Base-by-base conservation (phyloP, 2,888 invertebrate genomes). In the Diplolepis rosae region DNA sequence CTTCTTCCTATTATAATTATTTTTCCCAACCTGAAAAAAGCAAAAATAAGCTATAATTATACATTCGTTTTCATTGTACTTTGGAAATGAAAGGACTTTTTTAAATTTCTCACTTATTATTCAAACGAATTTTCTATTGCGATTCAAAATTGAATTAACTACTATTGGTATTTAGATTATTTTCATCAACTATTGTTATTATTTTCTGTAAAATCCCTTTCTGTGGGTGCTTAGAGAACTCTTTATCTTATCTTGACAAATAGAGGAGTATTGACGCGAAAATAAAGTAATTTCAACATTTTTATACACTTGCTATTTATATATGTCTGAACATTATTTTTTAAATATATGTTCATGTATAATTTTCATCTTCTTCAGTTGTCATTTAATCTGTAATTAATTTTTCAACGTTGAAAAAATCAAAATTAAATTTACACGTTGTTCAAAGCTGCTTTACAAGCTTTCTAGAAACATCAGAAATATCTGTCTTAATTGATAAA, bases 241-340 rank as follows among this genome's bases (percentile, higher is more conserved):
- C 9, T 7, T 61, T 61, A 61, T 61, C 61, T 61, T 42, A 61
- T 61, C 61, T 61, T 18, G n/a, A 35, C 27, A 61, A 35, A 39
- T 22, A 39, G 39, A 42, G 35, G 27, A 39, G 39, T 61, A 39
- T 39, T 52, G 56, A 61, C 24, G 56, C 22, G n/a, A 61, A 27
- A 61, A 61, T 61, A 6, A 61, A 61, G 56, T 39, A 13, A 24
- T 39, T 61, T 61, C 7, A 61, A 24, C 61, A 39, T 27, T 61
- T 61, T 61, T 7, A 35, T 61, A 13, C 1, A 18, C 15, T 18
- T 9, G 18, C 4, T 1, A 61, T 61, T 32, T 32, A 18, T 50
- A 11, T 2, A 24, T 50, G 11, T 50, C 22, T 30, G 5, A 28
- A 7, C 15, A 13, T 30, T 30, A 52, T 52, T 39, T 61, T 61